A percentile compares a stretch with the other conserved stretches of the same genome.
phyloP scores from a whole-genome alignment of 2,113 vertebrate genomes.

The Sitta europaea region DNA sequence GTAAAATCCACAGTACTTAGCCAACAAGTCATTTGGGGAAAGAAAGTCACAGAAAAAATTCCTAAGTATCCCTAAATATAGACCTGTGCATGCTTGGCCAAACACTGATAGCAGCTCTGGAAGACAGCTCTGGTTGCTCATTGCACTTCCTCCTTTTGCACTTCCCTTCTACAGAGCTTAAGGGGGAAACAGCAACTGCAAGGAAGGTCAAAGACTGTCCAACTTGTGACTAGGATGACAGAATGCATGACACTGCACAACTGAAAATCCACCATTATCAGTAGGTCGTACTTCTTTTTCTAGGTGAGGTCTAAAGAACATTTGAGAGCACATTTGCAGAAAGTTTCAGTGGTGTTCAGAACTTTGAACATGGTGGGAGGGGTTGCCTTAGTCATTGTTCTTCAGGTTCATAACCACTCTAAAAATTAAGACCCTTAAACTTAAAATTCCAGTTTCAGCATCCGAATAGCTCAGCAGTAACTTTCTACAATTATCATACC shows the following conservation, averaged over 20 bases:
- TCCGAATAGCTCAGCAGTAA: not conserved
- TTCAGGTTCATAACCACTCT: not conserved
- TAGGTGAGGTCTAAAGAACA: not conserved
- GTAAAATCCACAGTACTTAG: not conserved
- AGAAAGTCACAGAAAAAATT: not conserved
- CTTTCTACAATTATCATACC: constrained; percentile 64
- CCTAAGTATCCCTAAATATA: not conserved
- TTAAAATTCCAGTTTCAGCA: not conserved
- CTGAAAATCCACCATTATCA: not conserved
- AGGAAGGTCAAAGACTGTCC: not conserved
- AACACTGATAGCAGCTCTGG: not conserved
- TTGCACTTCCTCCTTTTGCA: not conserved
- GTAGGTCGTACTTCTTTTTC: not conserved
- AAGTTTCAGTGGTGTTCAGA: not conserved
- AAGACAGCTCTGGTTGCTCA: not conserved
- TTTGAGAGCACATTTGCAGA: not conserved
- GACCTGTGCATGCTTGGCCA: not conserved
- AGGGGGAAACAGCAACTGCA: not conserved
- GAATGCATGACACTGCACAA: not conserved
- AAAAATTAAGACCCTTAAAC: rapidly evolving
- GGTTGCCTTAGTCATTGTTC: not conserved
- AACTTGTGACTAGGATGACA: not conserved
- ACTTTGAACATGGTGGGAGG: rapidly evolving
- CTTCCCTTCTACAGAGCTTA: not conserved
- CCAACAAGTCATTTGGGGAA: not conserved